Percentiles rank a stretch among this genome's conserved stretches.
phyloP scores from a whole-genome alignment of 2,888 invertebrate genomes.

The Rhamnusium bicolor region DNA sequence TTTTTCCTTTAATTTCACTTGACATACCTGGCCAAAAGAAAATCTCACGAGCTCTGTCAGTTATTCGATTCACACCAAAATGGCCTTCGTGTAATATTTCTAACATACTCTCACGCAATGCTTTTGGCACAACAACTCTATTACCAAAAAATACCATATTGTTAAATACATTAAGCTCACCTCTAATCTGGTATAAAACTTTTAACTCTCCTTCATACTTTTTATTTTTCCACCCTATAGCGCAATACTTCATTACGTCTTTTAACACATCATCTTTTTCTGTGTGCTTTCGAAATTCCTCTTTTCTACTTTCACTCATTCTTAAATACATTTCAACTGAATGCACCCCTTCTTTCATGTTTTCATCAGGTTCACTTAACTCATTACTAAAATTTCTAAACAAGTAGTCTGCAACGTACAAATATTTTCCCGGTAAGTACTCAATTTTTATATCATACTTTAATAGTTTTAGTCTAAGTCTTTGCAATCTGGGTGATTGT shows the following conservation, averaged over 20 bases:
- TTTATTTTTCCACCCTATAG: not conserved
- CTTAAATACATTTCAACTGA: constrained; percentile 27
- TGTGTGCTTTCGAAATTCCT: constrained; percentile 6
- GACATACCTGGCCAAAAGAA: constrained; percentile 61
- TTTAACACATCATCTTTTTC: not conserved
- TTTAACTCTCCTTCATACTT: not conserved
- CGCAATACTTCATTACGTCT: not conserved
- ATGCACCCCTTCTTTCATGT: constrained; percentile 33
- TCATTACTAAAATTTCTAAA: constrained; percentile 31
- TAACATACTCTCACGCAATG: constrained; percentile 46
- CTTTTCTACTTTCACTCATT: constrained; percentile 26
- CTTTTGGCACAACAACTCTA: constrained; percentile 46
- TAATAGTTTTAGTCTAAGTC: constrained; percentile 32
- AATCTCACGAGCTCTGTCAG: constrained; percentile 44
- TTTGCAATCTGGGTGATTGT: constrained; percentile 28
- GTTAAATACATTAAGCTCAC: constrained; percentile 2
- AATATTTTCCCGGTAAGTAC: constrained; percentile 34
- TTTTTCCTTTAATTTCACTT: constrained; percentile 34
- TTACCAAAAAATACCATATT: constrained; percentile 28
- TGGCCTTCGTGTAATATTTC: constrained; percentile 59
- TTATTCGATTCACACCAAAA: constrained; percentile 60
- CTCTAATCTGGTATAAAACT: not conserved
- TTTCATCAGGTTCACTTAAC: constrained; percentile 10
- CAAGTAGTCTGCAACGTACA: constrained; percentile 24
- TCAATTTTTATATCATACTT: constrained; percentile 33